A percentile compares a stretch with the other conserved stretches of the same genome.
These are phyloP conservation scores for Dicycla oo DNA, from an alignment of 2,888 invertebrate genomes.

Conservation along the genomic window DNA sequence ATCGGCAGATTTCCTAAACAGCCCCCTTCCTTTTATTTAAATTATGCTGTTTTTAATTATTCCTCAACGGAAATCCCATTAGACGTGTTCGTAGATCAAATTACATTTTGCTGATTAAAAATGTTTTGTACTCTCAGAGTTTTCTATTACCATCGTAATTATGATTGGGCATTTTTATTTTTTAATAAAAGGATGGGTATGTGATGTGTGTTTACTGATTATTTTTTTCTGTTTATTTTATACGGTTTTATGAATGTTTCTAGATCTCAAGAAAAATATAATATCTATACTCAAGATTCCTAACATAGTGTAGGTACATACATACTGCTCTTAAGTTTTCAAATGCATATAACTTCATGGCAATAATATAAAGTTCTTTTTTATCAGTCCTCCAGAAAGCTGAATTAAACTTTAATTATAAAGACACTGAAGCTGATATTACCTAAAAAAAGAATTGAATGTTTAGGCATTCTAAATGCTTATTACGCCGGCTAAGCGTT, in stretches of 20 bases:
- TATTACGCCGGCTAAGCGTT: conserved; percentile 30
- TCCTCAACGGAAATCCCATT: conserved; percentile 27
- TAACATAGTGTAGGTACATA: too few relatives aligned
- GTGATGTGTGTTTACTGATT: neutral
- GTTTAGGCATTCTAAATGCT: conserved; percentile 60
- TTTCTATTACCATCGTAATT: conserved; percentile 25
- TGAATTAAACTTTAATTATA: neutral
- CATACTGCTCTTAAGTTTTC: neutral
- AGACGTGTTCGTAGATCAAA: conserved; percentile 37
- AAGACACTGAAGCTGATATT: conserved; percentile 1
- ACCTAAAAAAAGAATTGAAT: conserved; percentile 58
- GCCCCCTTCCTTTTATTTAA: conserved; percentile 40
- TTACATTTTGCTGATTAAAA: conserved; percentile 59
- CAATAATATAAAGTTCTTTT: neutral
- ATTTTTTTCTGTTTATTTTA: neutral
- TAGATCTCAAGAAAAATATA: neutral
- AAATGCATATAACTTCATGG: neutral
- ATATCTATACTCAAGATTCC: too few relatives aligned
- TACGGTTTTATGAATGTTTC: neutral
- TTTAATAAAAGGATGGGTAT: too few relatives aligned
- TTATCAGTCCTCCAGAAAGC: neutral
- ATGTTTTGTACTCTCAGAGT: conserved; percentile 28
- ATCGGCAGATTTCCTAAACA: conserved; percentile 30
- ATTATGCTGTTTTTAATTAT: conserved; percentile 53
- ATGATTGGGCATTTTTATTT: too few relatives aligned